Base-by-base conservation (phyloP, 2,888 invertebrate species). In the Strigamia crassipes region DNA sequence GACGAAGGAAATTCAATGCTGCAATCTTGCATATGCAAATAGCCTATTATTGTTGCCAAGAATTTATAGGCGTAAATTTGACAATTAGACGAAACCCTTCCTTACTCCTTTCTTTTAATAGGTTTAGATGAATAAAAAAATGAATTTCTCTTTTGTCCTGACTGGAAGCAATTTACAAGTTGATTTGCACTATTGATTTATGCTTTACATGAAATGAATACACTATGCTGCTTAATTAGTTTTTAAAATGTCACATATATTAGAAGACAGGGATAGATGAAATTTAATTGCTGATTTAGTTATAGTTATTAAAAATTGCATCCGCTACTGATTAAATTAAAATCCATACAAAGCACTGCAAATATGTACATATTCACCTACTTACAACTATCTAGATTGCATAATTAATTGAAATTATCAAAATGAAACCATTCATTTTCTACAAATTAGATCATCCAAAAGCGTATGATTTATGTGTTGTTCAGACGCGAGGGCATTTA, bases 171-270 rank as follows among this genome's bases (percentile, higher is more conserved):
- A 66, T 66, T 66, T 66, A 66, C 61, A 66, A 66, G 61, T 66
- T 66, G 61, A 66, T 66, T 66, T 66, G 61, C 61, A 66, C 61
- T 66, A 66, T 66, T 66, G 61, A 66, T 66, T 66, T 66, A 66
- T 66, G 61, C 61, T 66, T 66, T 66, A 66, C 21, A 21, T 66
- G 61, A 66, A 21, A 66, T 66, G 61, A 66, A 66, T 66, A 66
- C 61, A 66, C 61, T 66, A 66, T 21, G 61, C 23, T 18, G 61
- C 23, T 12, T 66, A 66, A 66, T 66, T 66, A 66, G 61, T 66
- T 66, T 21, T 18, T 21, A 66, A 66, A 21, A 66, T 23, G 61
- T 66, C 61, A 66, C 61, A 66, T 66, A 18, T 66, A 66, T 23
- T 23, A 66, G n/a, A 66, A 66, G 21, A 66, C 9, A 10, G 23